A percentile compares a stretch with the other conserved stretches of the same genome.
Conservation (phyloP, 2,113 vertebrate species). For the Colaptes auratus region DNA sequence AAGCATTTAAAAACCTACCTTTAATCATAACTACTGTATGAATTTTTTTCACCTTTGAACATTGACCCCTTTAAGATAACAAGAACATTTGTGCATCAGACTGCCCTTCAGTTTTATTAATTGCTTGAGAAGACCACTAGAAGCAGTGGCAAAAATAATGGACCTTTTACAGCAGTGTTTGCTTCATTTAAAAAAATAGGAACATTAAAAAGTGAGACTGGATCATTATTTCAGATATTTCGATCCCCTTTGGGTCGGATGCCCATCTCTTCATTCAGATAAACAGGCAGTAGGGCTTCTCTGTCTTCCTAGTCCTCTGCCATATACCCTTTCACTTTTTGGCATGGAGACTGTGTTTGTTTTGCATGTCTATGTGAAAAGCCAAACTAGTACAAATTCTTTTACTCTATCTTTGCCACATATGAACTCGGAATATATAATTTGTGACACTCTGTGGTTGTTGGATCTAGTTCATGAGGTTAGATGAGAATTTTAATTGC, state of each 20-base stretch:
- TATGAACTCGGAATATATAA: slow-evolving; percentile 50
- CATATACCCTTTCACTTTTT: slow-evolving; percentile 6
- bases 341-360: slow-evolving; percentile 44
- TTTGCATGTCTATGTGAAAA: slow-evolving; percentile 52
- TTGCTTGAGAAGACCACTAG: not conserved
- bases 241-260: not conserved
- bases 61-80: slow-evolving; percentile 25
- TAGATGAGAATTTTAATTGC: slow-evolving; percentile 58
- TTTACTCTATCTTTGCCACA: slow-evolving; percentile 51
- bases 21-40: slow-evolving; percentile 54
- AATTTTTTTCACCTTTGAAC: slow-evolving; percentile 59
- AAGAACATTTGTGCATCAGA: not conserved
- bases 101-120: slow-evolving; percentile 14
- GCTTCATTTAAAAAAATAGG: not conserved
- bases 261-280: not conserved
- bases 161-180: not conserved
- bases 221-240: not conserved
- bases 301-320: not conserved
- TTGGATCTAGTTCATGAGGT: slow-evolving; percentile 57
- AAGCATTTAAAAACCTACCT: slow-evolving; percentile 56
- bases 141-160: not conserved
- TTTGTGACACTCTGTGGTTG: slow-evolving; percentile 50
- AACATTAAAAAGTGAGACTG: not conserved
- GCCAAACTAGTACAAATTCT: slow-evolving; percentile 60
- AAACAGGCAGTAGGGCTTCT: not conserved